A percentile compares a stretch with the other conserved stretches of the same genome.
These are phyloP conservation scores for Thymelicus lineola DNA, from an alignment of 2,888 invertebrate species.

Conservation along the genomic window DNA sequence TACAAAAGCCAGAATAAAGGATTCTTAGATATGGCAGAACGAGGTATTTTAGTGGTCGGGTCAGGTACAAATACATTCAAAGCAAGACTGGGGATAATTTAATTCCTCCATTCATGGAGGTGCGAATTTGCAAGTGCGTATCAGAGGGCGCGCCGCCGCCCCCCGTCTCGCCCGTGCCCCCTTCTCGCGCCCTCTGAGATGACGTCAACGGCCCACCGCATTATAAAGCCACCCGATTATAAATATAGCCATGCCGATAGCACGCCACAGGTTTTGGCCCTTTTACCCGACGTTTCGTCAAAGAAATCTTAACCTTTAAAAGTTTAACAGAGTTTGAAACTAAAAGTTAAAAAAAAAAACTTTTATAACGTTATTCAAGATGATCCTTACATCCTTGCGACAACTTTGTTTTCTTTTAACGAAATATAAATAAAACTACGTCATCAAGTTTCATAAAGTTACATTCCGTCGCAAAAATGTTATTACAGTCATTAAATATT, in stretches of 20 bases:
- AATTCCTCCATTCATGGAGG: conserved; percentile 81
- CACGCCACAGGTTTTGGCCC: conserved; percentile 81
- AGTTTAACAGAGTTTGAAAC: neutral
- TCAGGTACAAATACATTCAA: conserved; percentile 67
- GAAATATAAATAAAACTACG: no score
- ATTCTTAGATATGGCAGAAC: conserved; percentile 6
- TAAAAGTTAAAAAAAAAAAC: neutral
- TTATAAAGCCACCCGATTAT: conserved; percentile 80
- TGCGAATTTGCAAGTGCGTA: conserved; percentile 83
- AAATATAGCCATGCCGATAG: conserved; percentile 78
- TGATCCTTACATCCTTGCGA: neutral
- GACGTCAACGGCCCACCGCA: conserved; percentile 78
- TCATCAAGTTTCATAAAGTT: no score
- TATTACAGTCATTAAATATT: no score
- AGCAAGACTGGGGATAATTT: conserved; percentile 71
- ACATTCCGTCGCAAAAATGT: no score
- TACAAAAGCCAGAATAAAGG: neutral
- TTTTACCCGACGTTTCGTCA: conserved; percentile 45
- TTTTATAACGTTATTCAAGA: conserved; percentile 3
- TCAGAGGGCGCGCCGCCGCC: conserved; percentile 61
- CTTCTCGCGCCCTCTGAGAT: conserved; percentile 59
- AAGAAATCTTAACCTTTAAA: conserved; percentile 21
- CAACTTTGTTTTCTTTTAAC: no score
- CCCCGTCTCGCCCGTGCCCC: conserved; percentile 47
- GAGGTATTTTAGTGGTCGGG: conserved; percentile 54